Evolutionary conservation across 53 echinoderm and acorn worm genomes (phyloP).

Genomic region (Actinopyga echinites): DNA sequence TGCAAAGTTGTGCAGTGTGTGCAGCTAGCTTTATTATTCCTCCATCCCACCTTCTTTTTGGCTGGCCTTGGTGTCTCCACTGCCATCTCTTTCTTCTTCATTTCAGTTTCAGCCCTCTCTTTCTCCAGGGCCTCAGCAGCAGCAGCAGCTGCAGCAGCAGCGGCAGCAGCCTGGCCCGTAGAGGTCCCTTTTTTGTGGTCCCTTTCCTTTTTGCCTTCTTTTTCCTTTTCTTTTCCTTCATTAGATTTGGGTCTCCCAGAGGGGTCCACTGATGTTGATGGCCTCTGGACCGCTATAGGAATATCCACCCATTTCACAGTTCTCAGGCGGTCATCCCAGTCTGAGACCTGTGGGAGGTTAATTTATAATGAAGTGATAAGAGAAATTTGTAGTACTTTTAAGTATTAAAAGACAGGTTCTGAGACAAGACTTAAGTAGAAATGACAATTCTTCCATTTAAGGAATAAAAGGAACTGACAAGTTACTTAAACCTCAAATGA

Average conservation of each 20-base stretch:
- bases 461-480: too few species aligned
- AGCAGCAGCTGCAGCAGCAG: conserved; percentile 60
- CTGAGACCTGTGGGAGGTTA: conserved; percentile 58
- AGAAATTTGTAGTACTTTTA: too few species aligned
- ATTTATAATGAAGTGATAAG: background rate
- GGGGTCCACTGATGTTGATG: conserved; percentile 51
- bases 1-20: background rate
- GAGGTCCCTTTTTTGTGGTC: conserved; percentile 62
- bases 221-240: conserved; percentile 83
- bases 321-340: conserved; percentile 97
- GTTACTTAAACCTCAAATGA: too few species aligned
- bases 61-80: conserved; percentile 74
- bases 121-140: conserved; percentile 64
- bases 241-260: conserved; percentile 79
- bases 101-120: conserved; percentile 73
- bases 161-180: conserved; percentile 58
- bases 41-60: conserved; percentile 81
- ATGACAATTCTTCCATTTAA: too few species aligned
- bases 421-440: too few species aligned
- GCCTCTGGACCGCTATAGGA: conserved; percentile 60
- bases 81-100: conserved; percentile 68
- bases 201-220: conserved; percentile 42
- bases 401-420: too few species aligned
- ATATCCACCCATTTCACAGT: conserved; percentile 97
- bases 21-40: background rate